Base-by-base conservation (phyloP, 37 sponge, comb jelly and placozoan genomes). In the Haliclona indistincta region DNA sequence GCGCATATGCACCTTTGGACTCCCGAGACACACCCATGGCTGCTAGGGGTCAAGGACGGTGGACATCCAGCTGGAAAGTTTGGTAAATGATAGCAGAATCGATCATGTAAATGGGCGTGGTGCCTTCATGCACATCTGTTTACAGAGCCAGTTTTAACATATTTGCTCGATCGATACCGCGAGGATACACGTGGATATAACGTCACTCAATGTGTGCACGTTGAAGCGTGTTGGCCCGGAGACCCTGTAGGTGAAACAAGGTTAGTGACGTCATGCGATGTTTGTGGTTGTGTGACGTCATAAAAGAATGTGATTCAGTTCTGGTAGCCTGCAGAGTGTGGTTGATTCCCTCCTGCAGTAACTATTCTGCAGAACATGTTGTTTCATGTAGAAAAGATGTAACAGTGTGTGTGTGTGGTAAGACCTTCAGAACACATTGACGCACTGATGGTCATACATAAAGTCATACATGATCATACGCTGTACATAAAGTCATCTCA, bases 1-100 rank as follows among this genome's bases (percentile, higher is more conserved):
- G 73, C 77, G 1, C 96, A 95, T 54, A 78, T 88, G 65, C 96
- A 95, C 63, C 44, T 95, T 23, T 95, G 96, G 96, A 79, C 92
- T 0, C 70, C 92, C 13, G 41, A 76, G 32, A 95, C 96, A 28
- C 96, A 95, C 64, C 76, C 84, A 1, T 95, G 96, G 96, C 41
- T 91, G 38, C 58, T 34, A 39, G 61, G 81, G 26, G 86, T 85
- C 17, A 82, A 60, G 38, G 77, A 82, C 3, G 79, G 81, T 0
- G 96, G 92, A 4, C 86, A 90, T 70, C 86, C 84, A 0, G 86
- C 86, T 7, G 92, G 89, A 51, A 62, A 76, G 11, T 91, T 91
- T 37, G 84, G 93, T 91, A 56, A 34, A 15, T 28, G 20, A 47
- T 47, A 47, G 13, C 49, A 47, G 13, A 47, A 38, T 54, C 75